phyloP scores from a whole-genome alignment of 2,888 invertebrate species.

The Chrysomela aeneicollis region DNA sequence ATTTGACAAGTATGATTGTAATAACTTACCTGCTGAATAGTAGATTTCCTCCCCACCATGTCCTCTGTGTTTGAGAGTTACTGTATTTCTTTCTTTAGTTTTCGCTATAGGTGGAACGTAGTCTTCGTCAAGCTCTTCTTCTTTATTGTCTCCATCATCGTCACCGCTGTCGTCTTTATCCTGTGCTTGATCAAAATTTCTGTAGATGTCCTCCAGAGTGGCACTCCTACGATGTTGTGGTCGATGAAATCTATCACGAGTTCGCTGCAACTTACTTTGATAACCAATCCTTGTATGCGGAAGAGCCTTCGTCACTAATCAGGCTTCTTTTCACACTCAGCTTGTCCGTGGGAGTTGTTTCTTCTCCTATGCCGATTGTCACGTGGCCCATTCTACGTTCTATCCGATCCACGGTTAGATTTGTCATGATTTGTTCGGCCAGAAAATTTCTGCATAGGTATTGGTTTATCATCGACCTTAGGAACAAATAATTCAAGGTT shows the following conservation, averaged over 20 bases:
- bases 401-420: slow-evolving; percentile 64
- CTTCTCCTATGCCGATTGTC: slow-evolving; percentile 47
- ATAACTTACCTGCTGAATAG: slow-evolving; percentile 24
- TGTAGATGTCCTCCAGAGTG: slow-evolving; percentile 74
- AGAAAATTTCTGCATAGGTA: slow-evolving; percentile 78
- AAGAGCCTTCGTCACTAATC: slow-evolving; percentile 75
- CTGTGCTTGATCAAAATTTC: slow-evolving; percentile 65
- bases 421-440: slow-evolving; percentile 75
- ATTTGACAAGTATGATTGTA: neutral
- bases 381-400: slow-evolving; percentile 59
- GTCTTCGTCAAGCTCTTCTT: slow-evolving; percentile 62
- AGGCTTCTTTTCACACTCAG: slow-evolving; percentile 61
- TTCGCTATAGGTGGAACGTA: slow-evolving; percentile 66
- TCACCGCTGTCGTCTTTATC: slow-evolving; percentile 48
- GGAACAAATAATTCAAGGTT: neutral
- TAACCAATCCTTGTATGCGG: slow-evolving; percentile 78
- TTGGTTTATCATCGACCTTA: slow-evolving; percentile 79
- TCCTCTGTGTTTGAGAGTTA: slow-evolving; percentile 35
- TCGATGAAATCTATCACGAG: neutral
- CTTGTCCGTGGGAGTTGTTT: slow-evolving; percentile 42
- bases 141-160: slow-evolving; percentile 58
- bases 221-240: slow-evolving; percentile 68
- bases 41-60: slow-evolving; percentile 37
- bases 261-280: slow-evolving; percentile 66
- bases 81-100: slow-evolving; percentile 19